These are phyloP conservation scores for Sarcophaga variegata DNA, from an alignment of 2,888 invertebrate species.

Conservation along the genomic window DNA sequence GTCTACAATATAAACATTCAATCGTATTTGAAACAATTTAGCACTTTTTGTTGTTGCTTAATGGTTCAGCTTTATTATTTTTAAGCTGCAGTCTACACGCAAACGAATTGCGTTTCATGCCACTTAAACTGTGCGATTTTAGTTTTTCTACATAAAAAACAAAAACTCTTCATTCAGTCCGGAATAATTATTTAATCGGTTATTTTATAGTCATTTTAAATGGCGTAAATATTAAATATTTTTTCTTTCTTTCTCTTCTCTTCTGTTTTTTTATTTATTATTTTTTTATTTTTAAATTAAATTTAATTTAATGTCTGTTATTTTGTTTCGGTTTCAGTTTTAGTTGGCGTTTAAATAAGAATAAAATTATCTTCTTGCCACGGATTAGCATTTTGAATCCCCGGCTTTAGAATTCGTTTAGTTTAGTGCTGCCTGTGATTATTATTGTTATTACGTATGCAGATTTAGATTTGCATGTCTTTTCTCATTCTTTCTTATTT, in stretches of 20 bases:
- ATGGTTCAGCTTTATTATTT: slow-evolving; percentile 40
- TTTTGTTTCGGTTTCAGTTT: slow-evolving; percentile 27
- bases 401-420: slow-evolving; percentile 4
- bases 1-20: neutral
- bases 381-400: slow-evolving; percentile 58
- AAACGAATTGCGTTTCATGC: slow-evolving; percentile 59
- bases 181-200: slow-evolving; percentile 58
- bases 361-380: slow-evolving; percentile 13
- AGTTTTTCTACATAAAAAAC: slow-evolving; percentile 16
- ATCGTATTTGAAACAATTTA: slow-evolving; percentile 51
- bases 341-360: slow-evolving; percentile 18
- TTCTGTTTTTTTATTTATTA: no score
- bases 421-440: neutral
- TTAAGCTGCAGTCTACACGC: slow-evolving; percentile 67
- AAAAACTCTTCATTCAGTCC: neutral
- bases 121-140: slow-evolving; percentile 33
- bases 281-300: slow-evolving; percentile 50
- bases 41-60: slow-evolving; percentile 29
- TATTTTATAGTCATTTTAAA: slow-evolving; percentile 63
- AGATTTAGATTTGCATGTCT: slow-evolving; percentile 49
- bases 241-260: no score
- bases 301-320: slow-evolving; percentile 73
- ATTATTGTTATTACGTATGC: slow-evolving; percentile 60
- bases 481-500: neutral
- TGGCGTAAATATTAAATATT: slow-evolving; percentile 58